Evolutionary conservation across 2,888 invertebrate species (phyloP), one percentile per base, ranked within the genome.

Genomic region (Crematogaster levior): DNA sequence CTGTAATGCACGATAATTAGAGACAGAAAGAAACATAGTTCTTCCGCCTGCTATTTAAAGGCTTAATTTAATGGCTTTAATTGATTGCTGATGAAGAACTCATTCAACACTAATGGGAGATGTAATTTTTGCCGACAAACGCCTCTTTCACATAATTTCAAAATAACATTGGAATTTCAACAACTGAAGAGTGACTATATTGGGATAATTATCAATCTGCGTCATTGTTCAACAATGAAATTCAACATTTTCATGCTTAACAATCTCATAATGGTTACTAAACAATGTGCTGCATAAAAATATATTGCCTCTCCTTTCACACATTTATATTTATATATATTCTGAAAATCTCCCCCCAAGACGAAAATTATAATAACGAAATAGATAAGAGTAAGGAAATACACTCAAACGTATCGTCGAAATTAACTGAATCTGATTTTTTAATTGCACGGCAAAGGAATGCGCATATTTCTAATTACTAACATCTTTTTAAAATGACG

Each of bases 1-100:
- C 56, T 7, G 77, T 72, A 72, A 72, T 79, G 43, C 56, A 72
- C 56, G 30, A 79, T 82, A 83, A 81, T 81, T 81, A 73, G 81
- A 66, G 66, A 66, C 56, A 12, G 56, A 56, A 79, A 56, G 56
- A 72, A 72, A 30, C 27, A 12, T 24, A n/a, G 10, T 51, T 40
- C 24, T 18, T 30, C 24, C 18, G 18, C 27, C 43, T 61, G 53
- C 43, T 43, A 3, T 70, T 56, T 12, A 10, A 21, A 30, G 21
- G 53, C 56, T 70, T 70, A 77, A 77, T 77, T 77, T 77, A 79
- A 56, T 53, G 18, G 43, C 24, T 66, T 51, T 72, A 72, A 79
- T 79, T 72, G 77, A 72, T 56, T 56, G 56, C 43, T 24, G 12
- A 56, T 34, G 24, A 56, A 37, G 30, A 79, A 56, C 46, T 34